Base-by-base conservation (phyloP, 2,888 invertebrate genomes). In the Yponomeuta cagnagella region DNA sequence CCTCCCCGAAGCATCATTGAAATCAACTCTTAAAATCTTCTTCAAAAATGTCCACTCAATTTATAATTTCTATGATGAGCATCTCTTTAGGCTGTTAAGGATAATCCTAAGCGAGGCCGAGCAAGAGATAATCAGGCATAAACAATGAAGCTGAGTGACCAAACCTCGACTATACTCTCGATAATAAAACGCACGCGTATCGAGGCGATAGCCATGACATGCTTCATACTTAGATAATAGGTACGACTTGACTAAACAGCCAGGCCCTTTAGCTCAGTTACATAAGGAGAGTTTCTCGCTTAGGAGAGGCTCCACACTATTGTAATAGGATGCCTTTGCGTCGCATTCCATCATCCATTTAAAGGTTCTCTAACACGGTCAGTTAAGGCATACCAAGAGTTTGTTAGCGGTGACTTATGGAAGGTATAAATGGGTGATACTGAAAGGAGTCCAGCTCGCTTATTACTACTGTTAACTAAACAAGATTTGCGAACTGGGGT, bases 181-280 rank as follows among this genome's bases (percentile, higher is more conserved):
- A 43, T 43, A 58, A 58, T 15, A 58, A 58, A 58, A 58, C 52
- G 52, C 15, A 67, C 67, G 15, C 4, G 76, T 77, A 73, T 74
- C 81, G 85, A 87, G 87, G 86, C 84, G 85, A 85, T 84, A 84
- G 82, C 90, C 90, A 85, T 91, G 90, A 91, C 90, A 91, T 81
- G 86, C 82, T 86, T 90, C 78, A 80, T 76, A 80, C 80, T 48
- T 43, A 43, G 43, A 43, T 37, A 37, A 5, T 43, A 69, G 58
- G 52, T 58, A 58, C 68, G 70, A 73, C 69, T 71, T 70, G 12
- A 67, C 68, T 48, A 58, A 58, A 15, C 52, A 58, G 52, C n/a
- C 37, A 68, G 23, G 23, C 37, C 6, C 48, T 48, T 48, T 31
- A 23, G 68, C 4, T 58, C 15, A 58, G 52, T 58, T 58, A 58